These are phyloP conservation scores for Plectrocnemia conspersa DNA, from an alignment of 1,140 invertebrate genomes.

Conservation along the genomic window DNA sequence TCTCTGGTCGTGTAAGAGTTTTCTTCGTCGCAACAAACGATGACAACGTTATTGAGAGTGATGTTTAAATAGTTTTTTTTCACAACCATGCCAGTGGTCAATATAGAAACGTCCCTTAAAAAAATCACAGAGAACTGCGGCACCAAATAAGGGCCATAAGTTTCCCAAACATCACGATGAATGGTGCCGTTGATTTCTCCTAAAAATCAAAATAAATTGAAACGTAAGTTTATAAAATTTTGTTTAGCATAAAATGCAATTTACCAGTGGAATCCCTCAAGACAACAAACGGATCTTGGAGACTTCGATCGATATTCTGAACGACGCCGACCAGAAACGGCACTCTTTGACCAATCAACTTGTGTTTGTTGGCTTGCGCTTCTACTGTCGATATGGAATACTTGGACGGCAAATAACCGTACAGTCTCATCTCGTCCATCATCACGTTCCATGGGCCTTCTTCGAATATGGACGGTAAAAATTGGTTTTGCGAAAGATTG, in stretches of 20 bases:
- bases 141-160: slow-evolving; percentile 19
- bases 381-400: slow-evolving; percentile 24
- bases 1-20: slow-evolving; percentile 15
- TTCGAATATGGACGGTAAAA: slow-evolving; percentile 19
- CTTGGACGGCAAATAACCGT: not conserved
- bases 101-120: slow-evolving; percentile 23
- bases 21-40: slow-evolving; percentile 26
- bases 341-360: slow-evolving; percentile 19
- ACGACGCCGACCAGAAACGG: slow-evolving; percentile 26
- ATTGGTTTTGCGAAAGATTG: slow-evolving; percentile 24
- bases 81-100: slow-evolving; percentile 20
- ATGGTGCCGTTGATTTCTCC: slow-evolving; percentile 32
- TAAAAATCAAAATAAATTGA: slow-evolving; percentile 17
- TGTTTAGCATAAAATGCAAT: not conserved
- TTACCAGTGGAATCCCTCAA: slow-evolving; percentile 29
- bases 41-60: slow-evolving; percentile 29
- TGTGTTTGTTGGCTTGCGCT: slow-evolving; percentile 9
- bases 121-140: slow-evolving; percentile 30
- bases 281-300: slow-evolving; percentile 27
- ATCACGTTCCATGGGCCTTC: slow-evolving; percentile 28
- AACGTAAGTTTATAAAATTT: slow-evolving; percentile 1
- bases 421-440: slow-evolving; percentile 18
- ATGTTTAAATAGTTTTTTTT: slow-evolving; percentile 33
- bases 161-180: slow-evolving; percentile 31
- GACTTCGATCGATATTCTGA: slow-evolving; percentile 25